phyloP scores from a whole-genome alignment of 1,140 invertebrate species.

The Thrips palmi region DNA sequence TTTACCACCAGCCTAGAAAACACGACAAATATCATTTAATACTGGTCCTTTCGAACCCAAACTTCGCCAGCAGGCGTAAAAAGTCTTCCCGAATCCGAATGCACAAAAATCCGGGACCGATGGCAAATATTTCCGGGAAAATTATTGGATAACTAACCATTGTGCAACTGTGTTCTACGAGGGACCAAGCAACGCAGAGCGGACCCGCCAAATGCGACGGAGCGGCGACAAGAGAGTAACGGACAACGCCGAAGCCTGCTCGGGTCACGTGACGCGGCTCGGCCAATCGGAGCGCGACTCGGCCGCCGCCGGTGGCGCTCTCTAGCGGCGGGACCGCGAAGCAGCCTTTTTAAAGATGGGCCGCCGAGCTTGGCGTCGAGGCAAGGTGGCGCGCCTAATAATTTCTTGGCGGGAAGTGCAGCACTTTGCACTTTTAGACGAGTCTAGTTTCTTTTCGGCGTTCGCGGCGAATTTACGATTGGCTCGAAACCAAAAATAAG shows the following conservation, averaged over 20 bases:
- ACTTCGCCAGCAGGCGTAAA: constrained; percentile 22
- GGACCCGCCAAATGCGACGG: constrained; percentile 12
- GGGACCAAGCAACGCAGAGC: constrained; percentile 5
- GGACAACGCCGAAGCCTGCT: constrained; percentile 6
- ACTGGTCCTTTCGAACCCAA: constrained; percentile 22
- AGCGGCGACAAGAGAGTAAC: no score
- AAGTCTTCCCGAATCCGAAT: not conserved
- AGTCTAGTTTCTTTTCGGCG: no score
- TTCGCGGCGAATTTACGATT: no score
- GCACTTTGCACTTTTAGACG: no score
- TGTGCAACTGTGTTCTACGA: not conserved
- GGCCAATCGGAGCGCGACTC: constrained; percentile 3
- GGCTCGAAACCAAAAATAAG: no score
- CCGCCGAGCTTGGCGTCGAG: no score
- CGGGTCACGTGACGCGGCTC: constrained; percentile 7
- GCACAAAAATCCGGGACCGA: not conserved
- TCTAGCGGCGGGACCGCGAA: no score
- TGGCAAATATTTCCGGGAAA: not conserved
- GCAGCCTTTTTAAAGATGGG: no score
- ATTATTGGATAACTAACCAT: not conserved
- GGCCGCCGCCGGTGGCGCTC: no score
- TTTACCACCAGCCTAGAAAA: constrained; percentile 85
- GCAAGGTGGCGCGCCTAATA: no score
- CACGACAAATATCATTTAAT: constrained; percentile 24
- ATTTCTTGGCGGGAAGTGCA: no score